These are phyloP conservation scores for Xenopus tropicalis DNA, from an alignment of 2,113 vertebrate genomes.

Conservation along the genomic window UCB_Xtro_10.0 CM004450.2:137746001-137746500, in stretches of 20 bases:
- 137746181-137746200: constrained; percentile 26
- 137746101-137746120: not conserved
- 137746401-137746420: no score
- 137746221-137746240: constrained; percentile 2
- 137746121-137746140: not conserved
- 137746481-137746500: no score
- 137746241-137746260: not conserved
- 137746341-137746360: no score
- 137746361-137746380: no score
- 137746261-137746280: constrained; percentile 30
- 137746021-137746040: not conserved
- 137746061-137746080: not conserved
- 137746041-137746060: not conserved
- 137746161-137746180: not conserved
- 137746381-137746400: no score
- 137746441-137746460: no score
- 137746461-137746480: no score
- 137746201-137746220: constrained; percentile 8
- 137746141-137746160: constrained; percentile 14
- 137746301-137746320: no score
- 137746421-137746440: no score
- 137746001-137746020: not conserved
- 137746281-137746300: constrained; percentile 2
- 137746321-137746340: no score
- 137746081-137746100: no score